Conservation (phyloP, 2,113 vertebrate genomes). For the Nyctereutes procyonoides region DNA sequence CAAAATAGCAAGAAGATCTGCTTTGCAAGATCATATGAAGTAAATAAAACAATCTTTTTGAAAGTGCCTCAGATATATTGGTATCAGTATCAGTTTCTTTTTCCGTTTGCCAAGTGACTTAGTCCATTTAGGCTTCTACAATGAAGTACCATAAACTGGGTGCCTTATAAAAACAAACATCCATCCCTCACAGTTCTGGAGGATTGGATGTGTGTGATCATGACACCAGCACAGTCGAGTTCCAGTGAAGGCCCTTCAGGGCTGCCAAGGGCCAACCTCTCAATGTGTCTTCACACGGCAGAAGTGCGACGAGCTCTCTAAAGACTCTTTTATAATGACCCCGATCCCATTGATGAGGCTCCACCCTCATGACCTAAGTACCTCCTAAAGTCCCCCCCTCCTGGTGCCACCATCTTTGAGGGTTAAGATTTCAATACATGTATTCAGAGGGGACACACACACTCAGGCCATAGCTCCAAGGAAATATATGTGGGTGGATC, state of each 20-base stretch:
- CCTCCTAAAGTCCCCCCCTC: background rate
- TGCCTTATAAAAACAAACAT: background rate
- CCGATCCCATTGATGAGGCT: background rate
- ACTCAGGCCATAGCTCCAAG: background rate
- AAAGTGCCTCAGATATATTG: background rate
- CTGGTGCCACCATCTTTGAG: background rate
- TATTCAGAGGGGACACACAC: background rate
- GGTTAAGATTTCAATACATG: background rate
- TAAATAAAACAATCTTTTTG: background rate
- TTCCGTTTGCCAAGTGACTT: background rate
- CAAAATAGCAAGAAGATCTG: background rate
- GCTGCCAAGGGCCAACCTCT: background rate
- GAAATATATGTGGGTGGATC: background rate
- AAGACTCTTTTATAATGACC: background rate
- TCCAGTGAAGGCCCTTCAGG: background rate
- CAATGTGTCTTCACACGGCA: fast-evolving
- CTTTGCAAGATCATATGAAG: background rate
- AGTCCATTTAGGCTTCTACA: background rate
- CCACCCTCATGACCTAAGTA: background rate
- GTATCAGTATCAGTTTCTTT: background rate
- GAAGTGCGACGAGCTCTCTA: too few species aligned
- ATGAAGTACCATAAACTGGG: background rate
- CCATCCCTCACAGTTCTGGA: background rate
- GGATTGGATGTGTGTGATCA: background rate
- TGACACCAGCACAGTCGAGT: fast-evolving